Base-by-base conservation (phyloP, 1,140 invertebrate species). In the Aporrectodea caliginosa region DNA sequence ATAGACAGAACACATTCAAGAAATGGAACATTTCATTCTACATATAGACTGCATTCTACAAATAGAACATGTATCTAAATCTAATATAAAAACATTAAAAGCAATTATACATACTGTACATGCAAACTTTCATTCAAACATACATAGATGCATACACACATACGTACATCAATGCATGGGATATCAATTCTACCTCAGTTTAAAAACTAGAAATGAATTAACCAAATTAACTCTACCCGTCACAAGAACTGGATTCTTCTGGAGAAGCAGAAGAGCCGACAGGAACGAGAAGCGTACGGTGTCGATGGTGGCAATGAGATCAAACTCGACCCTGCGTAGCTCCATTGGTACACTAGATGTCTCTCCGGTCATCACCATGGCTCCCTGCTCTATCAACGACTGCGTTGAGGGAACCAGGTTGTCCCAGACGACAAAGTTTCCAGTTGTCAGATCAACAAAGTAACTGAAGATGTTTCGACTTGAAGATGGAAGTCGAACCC, bases 271-370 rank as follows among this genome's bases (percentile, higher is more conserved):
- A 2, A 88, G 80, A 72, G 85, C 83, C 0, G 84, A 82, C n/a
- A 89, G 82, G 81, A 89, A 89, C 2, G 86, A 85, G 78, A 87
- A 89, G 22, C 88, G 80, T 29, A 89, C 83, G 34, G 86, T 85
- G 80, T 89, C 88, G 2, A 89, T 84, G 12, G 88, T 88, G 1
- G 85, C 84, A 14, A 88, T 86, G 30, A 88, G 86, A 12, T 82
- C 79, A n/a, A 58, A 33, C 68, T 85, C 68, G 2, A 71, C 82
- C 29, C 81, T 71, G 35, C 83, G 83, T 73, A 84, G 82, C 16
- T 83, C 84, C 31, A 82, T 81, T 12, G 79, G 79, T 14, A 86
- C 81, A 30, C 86, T 85, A 84, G 87, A 84, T 43, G 85, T 86
- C 75, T 87, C 86, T 77, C 85, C 85, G 29, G 87, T 86, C 30